These are phyloP conservation scores for Crax fasciolata DNA, from an alignment of 2,797 vertebrate species.

Conservation along the genomic window DNA sequence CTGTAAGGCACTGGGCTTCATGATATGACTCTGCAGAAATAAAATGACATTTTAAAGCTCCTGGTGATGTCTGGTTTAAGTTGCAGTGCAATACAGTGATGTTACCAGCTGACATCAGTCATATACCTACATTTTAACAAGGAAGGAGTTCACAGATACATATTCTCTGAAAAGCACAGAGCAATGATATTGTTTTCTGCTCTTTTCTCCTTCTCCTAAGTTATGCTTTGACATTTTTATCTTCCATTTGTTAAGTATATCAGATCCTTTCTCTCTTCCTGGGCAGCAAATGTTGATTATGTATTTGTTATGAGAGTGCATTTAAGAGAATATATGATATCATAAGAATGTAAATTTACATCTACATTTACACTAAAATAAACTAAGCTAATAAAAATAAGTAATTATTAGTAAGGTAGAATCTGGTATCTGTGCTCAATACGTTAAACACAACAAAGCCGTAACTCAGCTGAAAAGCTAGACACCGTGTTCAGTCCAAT, in stretches of 20 bases:
- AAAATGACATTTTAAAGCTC: conserved; percentile 35
- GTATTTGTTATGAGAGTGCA: not conserved
- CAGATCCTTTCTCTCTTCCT: not conserved
- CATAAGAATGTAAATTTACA: not conserved
- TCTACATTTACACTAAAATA: not conserved
- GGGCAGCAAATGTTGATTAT: not conserved
- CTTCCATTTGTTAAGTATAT: not conserved
- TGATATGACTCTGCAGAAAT: conserved; percentile 7
- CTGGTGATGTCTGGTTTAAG: conserved; percentile 21
- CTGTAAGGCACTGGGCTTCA: not conserved
- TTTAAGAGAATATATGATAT: not conserved
- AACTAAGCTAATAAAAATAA: not conserved
- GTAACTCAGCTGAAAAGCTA: not conserved
- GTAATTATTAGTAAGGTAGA: not conserved
- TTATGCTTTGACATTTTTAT: conserved; percentile 16
- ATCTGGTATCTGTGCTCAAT: not conserved
- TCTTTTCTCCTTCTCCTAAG: not conserved
- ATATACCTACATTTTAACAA: not conserved
- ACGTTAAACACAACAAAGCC: not conserved
- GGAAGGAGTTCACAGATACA: not conserved
- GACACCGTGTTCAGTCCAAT: not conserved
- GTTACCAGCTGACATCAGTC: conserved; percentile 14
- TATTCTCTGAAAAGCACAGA: not conserved
- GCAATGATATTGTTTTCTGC: not conserved
- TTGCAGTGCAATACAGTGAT: not conserved